Percentiles rank a stretch among this genome's conserved stretches.
These are phyloP conservation scores for Microtus oregoni DNA, from an alignment of 2,113 vertebrate genomes.

Conservation along the genomic window DNA sequence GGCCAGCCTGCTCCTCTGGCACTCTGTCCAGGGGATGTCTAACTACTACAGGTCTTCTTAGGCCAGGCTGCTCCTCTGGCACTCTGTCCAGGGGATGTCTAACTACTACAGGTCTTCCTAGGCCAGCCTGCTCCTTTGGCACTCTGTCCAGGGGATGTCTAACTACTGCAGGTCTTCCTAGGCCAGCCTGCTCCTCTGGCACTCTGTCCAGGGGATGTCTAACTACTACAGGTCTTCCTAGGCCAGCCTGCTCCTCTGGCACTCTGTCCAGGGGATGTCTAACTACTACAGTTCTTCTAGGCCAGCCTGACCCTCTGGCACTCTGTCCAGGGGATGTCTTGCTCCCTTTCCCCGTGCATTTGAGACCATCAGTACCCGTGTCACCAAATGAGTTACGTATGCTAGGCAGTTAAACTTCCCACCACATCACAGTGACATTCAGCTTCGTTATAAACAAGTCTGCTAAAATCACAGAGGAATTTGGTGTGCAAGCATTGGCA, in stretches of 20 bases:
- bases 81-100: too few species aligned
- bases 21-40: too few species aligned
- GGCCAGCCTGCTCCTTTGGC: not conserved
- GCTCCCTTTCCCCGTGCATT: not conserved
- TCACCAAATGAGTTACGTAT: not conserved
- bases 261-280: too few species aligned
- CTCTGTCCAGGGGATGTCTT: not conserved
- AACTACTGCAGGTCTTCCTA: not conserved
- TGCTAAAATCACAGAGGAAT: not conserved
- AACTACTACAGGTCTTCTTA: not conserved
- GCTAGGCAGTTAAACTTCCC: not conserved
- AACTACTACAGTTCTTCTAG: not conserved
- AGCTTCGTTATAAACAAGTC: not conserved
- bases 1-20: not conserved
- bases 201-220: too few species aligned
- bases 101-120: not conserved
- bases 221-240: not conserved
- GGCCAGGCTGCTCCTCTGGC: not conserved
- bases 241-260: not conserved
- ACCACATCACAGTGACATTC: not conserved
- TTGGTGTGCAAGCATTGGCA: not conserved
- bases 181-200: not conserved
- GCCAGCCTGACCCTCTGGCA: not conserved
- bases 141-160: too few species aligned
- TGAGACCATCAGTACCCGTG: not conserved